Conservation (phyloP, 1,140 invertebrate species). For the Notospermus geniculatus region DNA sequence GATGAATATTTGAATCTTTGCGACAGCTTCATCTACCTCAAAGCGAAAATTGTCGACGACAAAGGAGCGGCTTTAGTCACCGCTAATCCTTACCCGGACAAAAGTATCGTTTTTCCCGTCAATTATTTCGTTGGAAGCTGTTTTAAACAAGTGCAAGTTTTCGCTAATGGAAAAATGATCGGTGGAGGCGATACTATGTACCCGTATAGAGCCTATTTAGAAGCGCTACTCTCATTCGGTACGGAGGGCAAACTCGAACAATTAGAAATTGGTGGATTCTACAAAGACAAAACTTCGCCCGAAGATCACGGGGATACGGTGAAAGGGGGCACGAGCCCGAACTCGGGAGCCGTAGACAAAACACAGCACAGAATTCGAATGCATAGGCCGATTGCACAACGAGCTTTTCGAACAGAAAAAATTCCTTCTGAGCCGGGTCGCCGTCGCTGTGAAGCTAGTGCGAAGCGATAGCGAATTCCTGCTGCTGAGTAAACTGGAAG, state of each 20-base stretch:
- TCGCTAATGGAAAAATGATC: not conserved
- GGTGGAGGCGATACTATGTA: not conserved
- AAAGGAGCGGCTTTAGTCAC: not conserved
- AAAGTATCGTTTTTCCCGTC: not conserved
- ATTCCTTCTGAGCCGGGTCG: not conserved
- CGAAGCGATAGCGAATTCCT: not conserved
- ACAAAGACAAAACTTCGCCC: not conserved
- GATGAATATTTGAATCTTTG: not conserved
- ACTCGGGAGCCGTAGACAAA: not conserved
- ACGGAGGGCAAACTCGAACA: not conserved
- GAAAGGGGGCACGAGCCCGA: not conserved
- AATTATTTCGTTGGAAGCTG: not conserved
- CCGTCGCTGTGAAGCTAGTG: not conserved
- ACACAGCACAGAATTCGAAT: not conserved
- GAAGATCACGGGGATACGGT: not conserved
- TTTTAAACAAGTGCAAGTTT: not conserved
- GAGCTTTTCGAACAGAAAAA: not conserved
- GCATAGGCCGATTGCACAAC: not conserved
- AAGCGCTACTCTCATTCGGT: not conserved
- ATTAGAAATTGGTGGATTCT: not conserved
- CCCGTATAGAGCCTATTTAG: not conserved
- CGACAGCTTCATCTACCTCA: not conserved
- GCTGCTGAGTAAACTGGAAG: not conserved
- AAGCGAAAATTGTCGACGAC: not conserved
- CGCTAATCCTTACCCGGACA: not conserved